phyloP scores from a whole-genome alignment of 2,797 vertebrate genomes.

The Neosilurus hyrtlii region DNA sequence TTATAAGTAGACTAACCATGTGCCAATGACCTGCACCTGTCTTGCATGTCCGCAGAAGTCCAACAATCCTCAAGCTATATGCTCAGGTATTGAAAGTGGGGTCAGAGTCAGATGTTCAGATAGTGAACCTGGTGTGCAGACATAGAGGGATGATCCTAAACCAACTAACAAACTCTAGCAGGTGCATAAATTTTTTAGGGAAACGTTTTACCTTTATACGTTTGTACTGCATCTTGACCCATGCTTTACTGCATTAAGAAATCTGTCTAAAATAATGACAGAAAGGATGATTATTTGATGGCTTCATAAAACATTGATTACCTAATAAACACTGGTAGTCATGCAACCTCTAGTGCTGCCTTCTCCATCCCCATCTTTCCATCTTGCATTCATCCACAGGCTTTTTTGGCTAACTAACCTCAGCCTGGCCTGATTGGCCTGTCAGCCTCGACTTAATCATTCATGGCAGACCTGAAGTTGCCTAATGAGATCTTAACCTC shows the following conservation, averaged over 20 bases:
- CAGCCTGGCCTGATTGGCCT: conserved; percentile 55
- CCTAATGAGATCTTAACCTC: conserved; percentile 60
- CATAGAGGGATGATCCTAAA: too few species aligned
- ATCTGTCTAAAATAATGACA: neutral
- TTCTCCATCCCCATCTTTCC: neutral
- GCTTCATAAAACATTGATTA: neutral
- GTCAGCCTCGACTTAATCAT: conserved; percentile 45
- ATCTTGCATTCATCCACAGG: conserved; percentile 50
- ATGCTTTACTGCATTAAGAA: neutral
- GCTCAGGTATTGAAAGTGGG: too few species aligned
- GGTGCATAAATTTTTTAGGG: too few species aligned
- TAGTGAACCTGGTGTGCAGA: too few species aligned
- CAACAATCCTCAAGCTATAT: too few species aligned
- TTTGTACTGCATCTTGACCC: neutral
- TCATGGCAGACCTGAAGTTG: conserved; percentile 52
- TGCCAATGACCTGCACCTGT: too few species aligned
- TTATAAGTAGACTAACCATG: too few species aligned
- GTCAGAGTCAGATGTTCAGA: too few species aligned
- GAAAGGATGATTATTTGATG: neutral
- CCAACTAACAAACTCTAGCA: too few species aligned
- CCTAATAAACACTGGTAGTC: neutral
- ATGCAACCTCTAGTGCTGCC: neutral
- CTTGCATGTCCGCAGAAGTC: too few species aligned
- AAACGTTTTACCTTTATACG: neutral
- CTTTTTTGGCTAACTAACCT: conserved; percentile 15